These are phyloP conservation scores for Dolomedes plantarius DNA, from an alignment of 2,888 invertebrate species.

Conservation along the genomic window DNA sequence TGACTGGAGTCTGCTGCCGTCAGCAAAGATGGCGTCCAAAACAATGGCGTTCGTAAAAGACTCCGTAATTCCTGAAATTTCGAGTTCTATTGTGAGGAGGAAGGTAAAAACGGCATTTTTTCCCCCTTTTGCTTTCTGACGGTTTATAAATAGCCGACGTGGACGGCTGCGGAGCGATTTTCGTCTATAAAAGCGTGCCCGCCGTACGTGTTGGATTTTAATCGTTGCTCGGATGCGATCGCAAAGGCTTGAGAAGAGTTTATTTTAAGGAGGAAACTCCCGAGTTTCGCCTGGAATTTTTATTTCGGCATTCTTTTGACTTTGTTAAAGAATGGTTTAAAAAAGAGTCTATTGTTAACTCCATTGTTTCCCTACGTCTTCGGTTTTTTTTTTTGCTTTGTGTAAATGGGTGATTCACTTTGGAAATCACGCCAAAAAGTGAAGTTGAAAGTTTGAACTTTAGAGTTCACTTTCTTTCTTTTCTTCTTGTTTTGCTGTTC, in stretches of 20 bases:
- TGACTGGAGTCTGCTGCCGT: slow-evolving; percentile 19
- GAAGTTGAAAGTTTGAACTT: too few species aligned
- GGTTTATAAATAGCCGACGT: slow-evolving; percentile 57
- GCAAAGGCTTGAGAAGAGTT: not conserved
- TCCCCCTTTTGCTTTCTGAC: slow-evolving; percentile 14
- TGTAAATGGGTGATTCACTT: too few species aligned
- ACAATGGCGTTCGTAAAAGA: slow-evolving; percentile 55
- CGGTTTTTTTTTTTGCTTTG: too few species aligned
- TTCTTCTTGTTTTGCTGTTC: too few species aligned
- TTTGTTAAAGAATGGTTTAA: not conserved
- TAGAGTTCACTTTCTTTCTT: too few species aligned
- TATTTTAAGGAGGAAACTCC: not conserved
- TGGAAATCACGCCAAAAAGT: too few species aligned
- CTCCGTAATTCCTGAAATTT: slow-evolving; percentile 67
- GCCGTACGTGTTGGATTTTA: slow-evolving; percentile 18
- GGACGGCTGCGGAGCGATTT: slow-evolving; percentile 4
- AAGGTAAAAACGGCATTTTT: slow-evolving; percentile 26
- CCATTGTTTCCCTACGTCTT: not conserved
- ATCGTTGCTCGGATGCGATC: slow-evolving; percentile 26
- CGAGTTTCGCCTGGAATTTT: not conserved
- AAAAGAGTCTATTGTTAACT: not conserved
- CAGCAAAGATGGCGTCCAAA: slow-evolving; percentile 32
- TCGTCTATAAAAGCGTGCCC: not conserved
- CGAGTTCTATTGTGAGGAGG: slow-evolving; percentile 59
- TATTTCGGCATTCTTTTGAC: not conserved